Base-by-base conservation (phyloP, 2,113 vertebrate genomes). In the Rostratula benghalensis region DNA sequence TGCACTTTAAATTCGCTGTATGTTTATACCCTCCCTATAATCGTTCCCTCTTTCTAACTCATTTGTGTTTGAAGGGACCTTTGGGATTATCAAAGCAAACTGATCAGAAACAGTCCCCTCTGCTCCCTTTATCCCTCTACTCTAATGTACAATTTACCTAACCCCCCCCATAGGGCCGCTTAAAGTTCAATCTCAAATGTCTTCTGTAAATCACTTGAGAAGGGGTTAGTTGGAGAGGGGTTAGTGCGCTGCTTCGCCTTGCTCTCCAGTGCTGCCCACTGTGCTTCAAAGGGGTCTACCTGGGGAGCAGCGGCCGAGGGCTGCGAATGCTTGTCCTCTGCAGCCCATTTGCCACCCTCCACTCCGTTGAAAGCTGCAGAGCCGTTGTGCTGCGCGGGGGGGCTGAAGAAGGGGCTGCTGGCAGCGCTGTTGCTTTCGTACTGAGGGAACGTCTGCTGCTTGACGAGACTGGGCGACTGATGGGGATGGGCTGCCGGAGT, bases 161-260 rank as follows among this genome's bases (percentile, higher is more conserved):
- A 84, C 48, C 16, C 3, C 25, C 51, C 18, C 63, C 16, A 19
- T 46, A 46, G 45, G 45, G 17, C 21, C 17, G 35, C 85, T 98
- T 98, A 99, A 95, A 99, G 99, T 98, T 99, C 99, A 75, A 99
- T 99, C 98, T 99, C 99, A 92, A 99, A 99, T 0, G 99, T 99
- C 96, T 99, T 99, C 97, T 99, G 99, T 94, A 99, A 98, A 97
- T 99, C 99, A 4, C 98, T 99, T 76, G 99, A 99, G 98, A 99
- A 99, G 71, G 99, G 99, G 95, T 99, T 99, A 79, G 99, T 99
- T 13, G 99, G 99, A 35, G 99, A 99, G 23, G 99, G 99, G 9
- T 99, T 98, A 73, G 99, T 98, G 93, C 98, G 99, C 87, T 99
- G 99, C 90, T 98, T 99, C 0, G 99, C 98, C 95, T 99, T 99